Conservation (phyloP, 2,113 vertebrate species). For the Chionomys nivalis region DNA sequence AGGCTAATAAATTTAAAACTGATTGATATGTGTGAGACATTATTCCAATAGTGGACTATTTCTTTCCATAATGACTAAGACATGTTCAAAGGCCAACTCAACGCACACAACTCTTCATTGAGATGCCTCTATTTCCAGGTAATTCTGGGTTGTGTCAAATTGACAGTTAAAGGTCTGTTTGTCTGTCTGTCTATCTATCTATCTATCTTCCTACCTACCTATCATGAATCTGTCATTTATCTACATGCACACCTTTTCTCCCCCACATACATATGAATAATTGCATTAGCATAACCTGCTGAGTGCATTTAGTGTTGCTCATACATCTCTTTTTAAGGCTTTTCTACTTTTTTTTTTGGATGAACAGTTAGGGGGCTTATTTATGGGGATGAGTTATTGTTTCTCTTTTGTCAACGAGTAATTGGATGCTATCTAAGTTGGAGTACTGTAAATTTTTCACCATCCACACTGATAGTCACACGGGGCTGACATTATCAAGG, state of each 20-base stretch:
- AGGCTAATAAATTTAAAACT: background rate
- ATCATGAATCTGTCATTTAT: background rate
- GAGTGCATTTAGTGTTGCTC: background rate
- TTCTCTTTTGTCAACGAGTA: background rate
- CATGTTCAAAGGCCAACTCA: background rate
- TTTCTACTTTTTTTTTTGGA: background rate
- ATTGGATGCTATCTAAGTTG: background rate
- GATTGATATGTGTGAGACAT: background rate
- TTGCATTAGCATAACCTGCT: background rate
- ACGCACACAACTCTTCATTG: background rate
- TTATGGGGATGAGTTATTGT: no score
- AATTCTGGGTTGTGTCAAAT: no score
- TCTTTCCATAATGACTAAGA: background rate
- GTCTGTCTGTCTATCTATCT: no score
- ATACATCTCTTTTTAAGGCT: background rate
- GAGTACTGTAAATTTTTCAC: background rate
- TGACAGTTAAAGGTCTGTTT: no score
- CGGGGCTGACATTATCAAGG: no score
- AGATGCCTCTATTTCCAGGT: no score
- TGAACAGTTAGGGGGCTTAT: background rate
- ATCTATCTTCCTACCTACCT: no score
- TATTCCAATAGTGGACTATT: background rate
- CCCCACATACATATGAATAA: background rate
- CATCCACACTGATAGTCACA: no score
- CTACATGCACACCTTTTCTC: no score